Conservation (phyloP, 1,140 invertebrate species). For the Amyelois transitella region DNA sequence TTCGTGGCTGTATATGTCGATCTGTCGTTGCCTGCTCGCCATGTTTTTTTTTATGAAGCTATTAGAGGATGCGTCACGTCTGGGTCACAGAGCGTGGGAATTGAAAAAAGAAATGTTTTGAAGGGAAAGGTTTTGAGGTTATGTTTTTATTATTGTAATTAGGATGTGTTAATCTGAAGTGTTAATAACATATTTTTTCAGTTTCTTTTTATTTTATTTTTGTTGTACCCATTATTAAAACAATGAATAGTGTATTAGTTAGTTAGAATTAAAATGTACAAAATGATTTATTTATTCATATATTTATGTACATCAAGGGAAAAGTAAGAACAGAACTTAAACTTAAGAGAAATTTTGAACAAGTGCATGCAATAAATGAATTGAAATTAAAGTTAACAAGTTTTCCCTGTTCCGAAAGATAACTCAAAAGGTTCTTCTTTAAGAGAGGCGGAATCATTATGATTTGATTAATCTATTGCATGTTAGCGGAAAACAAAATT, state of each 20-base stretch:
- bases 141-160: slow-evolving; percentile 7
- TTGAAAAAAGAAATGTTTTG: slow-evolving; percentile 7
- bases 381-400: too few species aligned
- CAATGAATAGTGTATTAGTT: neutral
- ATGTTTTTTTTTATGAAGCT: slow-evolving; percentile 18
- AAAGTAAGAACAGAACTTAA: too few species aligned
- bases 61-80: slow-evolving; percentile 7
- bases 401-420: too few species aligned
- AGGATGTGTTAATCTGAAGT: slow-evolving; percentile 11
- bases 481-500: too few species aligned
- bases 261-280: too few species aligned
- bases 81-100: slow-evolving; percentile 15
- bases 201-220: neutral
- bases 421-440: too few species aligned
- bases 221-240: neutral
- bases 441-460: too few species aligned
- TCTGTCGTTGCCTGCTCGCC: slow-evolving; percentile 5
- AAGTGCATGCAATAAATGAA: too few species aligned
- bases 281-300: too few species aligned
- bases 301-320: too few species aligned
- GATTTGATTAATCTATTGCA: too few species aligned
- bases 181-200: neutral
- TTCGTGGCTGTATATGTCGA: slow-evolving; percentile 4
- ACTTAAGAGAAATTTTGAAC: too few species aligned
- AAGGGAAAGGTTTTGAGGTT: slow-evolving; percentile 9